These are phyloP conservation scores for Rafetus swinhoei DNA, from an alignment of 2,113 vertebrate genomes.

Conservation along the genomic window DNA sequence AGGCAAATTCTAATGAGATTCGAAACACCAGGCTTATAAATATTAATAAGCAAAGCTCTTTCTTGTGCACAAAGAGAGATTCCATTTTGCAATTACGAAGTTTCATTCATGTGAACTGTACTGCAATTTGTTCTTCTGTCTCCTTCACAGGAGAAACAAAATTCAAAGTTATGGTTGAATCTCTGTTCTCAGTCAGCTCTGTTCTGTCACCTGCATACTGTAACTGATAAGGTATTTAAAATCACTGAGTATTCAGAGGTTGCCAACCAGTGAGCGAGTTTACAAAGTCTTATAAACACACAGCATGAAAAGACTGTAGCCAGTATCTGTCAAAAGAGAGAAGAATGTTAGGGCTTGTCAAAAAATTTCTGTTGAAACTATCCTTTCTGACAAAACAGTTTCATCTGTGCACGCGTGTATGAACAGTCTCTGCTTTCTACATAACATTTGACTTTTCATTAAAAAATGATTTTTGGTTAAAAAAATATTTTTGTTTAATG, in stretches of 20 bases:
- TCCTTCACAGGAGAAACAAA: constrained; percentile 30
- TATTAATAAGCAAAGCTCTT: constrained; percentile 52
- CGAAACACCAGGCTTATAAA: constrained; percentile 58
- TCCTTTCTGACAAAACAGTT: not conserved
- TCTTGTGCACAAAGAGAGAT: constrained; percentile 4
- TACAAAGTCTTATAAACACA: not conserved
- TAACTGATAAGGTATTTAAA: constrained; percentile 52
- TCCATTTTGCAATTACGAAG: constrained; percentile 54
- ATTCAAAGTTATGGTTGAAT: constrained; percentile 54
- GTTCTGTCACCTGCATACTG: constrained; percentile 34
- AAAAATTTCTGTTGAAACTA: not conserved
- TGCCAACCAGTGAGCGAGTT: not conserved
- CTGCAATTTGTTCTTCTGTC: constrained; percentile 62
- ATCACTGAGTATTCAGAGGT: not conserved
- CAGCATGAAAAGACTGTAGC: not conserved
- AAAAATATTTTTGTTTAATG: not conserved
- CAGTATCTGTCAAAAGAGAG: not conserved
- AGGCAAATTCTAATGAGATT: constrained; percentile 55
- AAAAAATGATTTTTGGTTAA: not conserved
- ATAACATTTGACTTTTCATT: not conserved
- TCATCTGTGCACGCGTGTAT: too few species aligned
- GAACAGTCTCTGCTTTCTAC: not conserved
- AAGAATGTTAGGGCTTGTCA: not conserved
- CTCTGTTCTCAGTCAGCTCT: constrained; percentile 50
- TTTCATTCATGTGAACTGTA: constrained; percentile 55